Evolutionary conservation across 2,113 vertebrate species (phyloP).

Genomic region (Petaurus breviceps): DNA sequence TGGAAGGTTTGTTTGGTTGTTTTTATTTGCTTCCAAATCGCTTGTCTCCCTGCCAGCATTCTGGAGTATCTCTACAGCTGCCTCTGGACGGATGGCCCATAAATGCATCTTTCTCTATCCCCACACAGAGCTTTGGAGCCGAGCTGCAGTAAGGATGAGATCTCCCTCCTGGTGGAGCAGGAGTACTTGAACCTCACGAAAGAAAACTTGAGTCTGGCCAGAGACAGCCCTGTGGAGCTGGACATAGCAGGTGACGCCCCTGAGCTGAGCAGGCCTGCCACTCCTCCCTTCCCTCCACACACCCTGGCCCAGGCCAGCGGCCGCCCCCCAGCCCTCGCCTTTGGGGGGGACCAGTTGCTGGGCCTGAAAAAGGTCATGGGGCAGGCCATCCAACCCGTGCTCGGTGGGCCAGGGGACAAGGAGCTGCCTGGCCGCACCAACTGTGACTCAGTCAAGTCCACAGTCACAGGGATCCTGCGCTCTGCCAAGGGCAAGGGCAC

Average conservation of each 20-base stretch:
- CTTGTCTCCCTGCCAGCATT: background rate
- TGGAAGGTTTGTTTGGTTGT: background rate
- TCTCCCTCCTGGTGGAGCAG: conserved; percentile 78
- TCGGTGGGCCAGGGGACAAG: background rate
- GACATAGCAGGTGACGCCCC: background rate
- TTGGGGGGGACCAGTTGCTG: conserved; percentile 41
- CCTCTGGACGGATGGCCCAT: background rate
- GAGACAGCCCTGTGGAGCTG: conserved; percentile 47
- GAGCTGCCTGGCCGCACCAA: conserved; percentile 5
- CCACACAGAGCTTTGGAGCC: conserved; percentile 60
- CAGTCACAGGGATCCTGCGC: conserved; percentile 32
- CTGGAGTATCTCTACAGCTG: background rate
- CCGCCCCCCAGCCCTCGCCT: background rate
- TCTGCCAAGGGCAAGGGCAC: conserved; percentile 68
- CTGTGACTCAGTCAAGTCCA: conserved; percentile 65
- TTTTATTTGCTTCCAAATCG: background rate
- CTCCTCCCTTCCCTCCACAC: conserved; percentile 10
- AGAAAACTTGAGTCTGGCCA: conserved; percentile 72
- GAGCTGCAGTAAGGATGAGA: conserved; percentile 66
- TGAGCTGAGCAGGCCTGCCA: background rate
- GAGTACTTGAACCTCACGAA: conserved; percentile 77
- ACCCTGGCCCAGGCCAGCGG: background rate
- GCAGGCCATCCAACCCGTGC: conserved; percentile 56
- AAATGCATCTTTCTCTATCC: background rate
- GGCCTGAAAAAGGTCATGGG: conserved; percentile 66